phyloP scores from a whole-genome alignment of 1,140 invertebrate genomes.

The Drosophila varians region DNA sequence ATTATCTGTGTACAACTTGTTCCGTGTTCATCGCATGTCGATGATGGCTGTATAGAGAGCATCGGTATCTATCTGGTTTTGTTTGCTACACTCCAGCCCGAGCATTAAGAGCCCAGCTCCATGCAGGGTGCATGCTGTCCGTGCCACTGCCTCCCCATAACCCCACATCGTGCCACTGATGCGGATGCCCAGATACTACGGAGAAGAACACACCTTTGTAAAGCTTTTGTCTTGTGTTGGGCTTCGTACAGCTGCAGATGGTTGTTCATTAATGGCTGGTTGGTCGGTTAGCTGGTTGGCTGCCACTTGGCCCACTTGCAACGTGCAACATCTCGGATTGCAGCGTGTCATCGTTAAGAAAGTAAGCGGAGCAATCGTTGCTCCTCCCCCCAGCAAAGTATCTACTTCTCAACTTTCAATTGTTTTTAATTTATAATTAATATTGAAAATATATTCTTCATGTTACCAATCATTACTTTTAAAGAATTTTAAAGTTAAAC shows the following conservation, averaged over 20 bases:
- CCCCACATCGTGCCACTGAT: neutral
- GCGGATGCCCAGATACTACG: slow-evolving; percentile 7
- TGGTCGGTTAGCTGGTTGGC: slow-evolving; percentile 54
- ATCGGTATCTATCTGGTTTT: slow-evolving; percentile 70
- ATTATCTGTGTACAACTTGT: slow-evolving; percentile 82
- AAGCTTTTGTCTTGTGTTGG: slow-evolving; percentile 34
- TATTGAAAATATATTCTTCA: neutral
- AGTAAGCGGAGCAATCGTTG: slow-evolving; percentile 19
- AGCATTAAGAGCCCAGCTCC: slow-evolving; percentile 74
- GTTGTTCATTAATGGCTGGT: slow-evolving; percentile 68
- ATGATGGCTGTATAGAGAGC: slow-evolving; percentile 66
- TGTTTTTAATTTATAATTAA: neutral
- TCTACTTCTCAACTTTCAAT: neutral
- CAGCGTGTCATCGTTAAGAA: slow-evolving; percentile 30
- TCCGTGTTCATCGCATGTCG: slow-evolving; percentile 80
- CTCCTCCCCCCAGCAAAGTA: slow-evolving; percentile 25
- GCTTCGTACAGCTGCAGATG: slow-evolving; percentile 13
- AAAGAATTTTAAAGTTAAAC: too few relatives aligned
- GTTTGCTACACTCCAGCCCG: slow-evolving; percentile 45
- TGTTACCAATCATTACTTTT: too few relatives aligned
- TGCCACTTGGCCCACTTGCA: slow-evolving; percentile 36
- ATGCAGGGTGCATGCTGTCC: slow-evolving; percentile 48
- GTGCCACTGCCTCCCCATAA: slow-evolving; percentile 8
- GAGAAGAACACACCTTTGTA: slow-evolving; percentile 45
- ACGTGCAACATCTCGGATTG: slow-evolving; percentile 39